Percentiles rank a stretch among this genome's conserved stretches.
phyloP scores from a whole-genome alignment of 2,797 vertebrate genomes.

The Apogon talboti region DNA sequence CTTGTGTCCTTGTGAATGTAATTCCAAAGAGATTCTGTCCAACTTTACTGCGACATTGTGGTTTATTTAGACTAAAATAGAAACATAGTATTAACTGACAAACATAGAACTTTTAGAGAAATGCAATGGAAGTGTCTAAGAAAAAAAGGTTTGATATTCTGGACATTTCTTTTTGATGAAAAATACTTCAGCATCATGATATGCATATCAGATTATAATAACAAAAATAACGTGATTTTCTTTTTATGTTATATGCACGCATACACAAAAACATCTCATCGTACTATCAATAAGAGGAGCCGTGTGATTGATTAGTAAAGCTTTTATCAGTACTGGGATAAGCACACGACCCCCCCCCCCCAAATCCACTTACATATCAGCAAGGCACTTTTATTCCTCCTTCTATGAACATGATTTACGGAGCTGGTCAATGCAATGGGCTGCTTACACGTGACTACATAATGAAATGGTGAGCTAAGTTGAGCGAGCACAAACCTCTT shows the following conservation, averaged over 20 bases:
- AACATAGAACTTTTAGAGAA: no score
- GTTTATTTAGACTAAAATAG: conserved; percentile 4
- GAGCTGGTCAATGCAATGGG: conserved; percentile 54
- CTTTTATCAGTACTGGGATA: conserved; percentile 66
- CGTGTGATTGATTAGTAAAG: conserved; percentile 69
- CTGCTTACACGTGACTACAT: conserved; percentile 65
- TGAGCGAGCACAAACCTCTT: conserved; percentile 49
- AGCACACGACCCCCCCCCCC: conserved; percentile 36
- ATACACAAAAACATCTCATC: conserved; percentile 29
- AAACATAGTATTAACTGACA: conserved; percentile 1
- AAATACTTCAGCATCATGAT: conserved; percentile 17
- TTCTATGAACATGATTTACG: conserved; percentile 70
- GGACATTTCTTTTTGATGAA: conserved; percentile 16
- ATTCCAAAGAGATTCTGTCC: no score
- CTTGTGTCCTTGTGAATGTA: no score
- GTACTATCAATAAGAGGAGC: conserved; percentile 50
- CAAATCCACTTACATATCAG: conserved; percentile 72
- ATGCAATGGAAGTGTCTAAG: no score
- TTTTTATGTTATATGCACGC: not conserved
- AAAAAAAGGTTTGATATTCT: not conserved
- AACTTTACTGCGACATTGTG: no score
- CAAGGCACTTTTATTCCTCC: conserved; percentile 65
- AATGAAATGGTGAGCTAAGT: conserved; percentile 73
- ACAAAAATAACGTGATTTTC: no score
- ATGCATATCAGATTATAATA: conserved; percentile 13